Base-by-base conservation (phyloP, 2,888 invertebrate species). In the Campaea margaritaria region DNA sequence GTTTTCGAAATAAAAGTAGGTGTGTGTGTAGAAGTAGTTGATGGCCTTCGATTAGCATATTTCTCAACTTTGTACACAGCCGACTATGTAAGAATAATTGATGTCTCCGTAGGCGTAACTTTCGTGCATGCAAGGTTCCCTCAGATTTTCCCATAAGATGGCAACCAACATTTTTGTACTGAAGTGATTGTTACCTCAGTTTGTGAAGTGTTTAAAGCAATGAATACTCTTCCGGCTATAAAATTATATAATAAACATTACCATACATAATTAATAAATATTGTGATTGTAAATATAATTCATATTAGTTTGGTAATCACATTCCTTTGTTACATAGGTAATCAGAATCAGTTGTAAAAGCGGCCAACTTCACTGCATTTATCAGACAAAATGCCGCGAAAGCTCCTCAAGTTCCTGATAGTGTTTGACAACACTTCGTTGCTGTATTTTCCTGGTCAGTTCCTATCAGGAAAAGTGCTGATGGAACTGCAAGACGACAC, bases 401-500 rank as follows among this genome's bases (percentile, higher is more conserved):
- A 98, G 91, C 93, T 98, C 74, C 94, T 97, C 68, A 98, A 98
- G 91, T 98, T 98, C 89, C 93, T 98, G 64, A 98, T 98, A 76
- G 94, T 98, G 67, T 97, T 98, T 89, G 98, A 98, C 90, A 98
- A 98, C 84, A 97, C 97, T 46, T 98, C 97, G 75, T 91, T 98
- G 67, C 89, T 98, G 61, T 98, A 98, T 87, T 98, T 98, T 83
- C 98, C 98, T 62, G 98, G 98, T 7, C 97, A 98, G 87, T 98
- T 98, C 87, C 93, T 98, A 68, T 97, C 97, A 54, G 98, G 98
- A 41, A 94, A 97, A 81, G 98, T 98, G 58, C 94, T 98, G 54
- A 96, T 98, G 82, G 98, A 98, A 84, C 91, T 98, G 66, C 98
- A 98, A 85, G 98, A 98, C 90, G 97, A 98, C 87, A 98, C 98